Percentiles rank a stretch among this genome's conserved stretches.
These are phyloP conservation scores for Molossus molossus DNA, from an alignment of 2,797 vertebrate genomes.

Conservation along the genomic window DNA sequence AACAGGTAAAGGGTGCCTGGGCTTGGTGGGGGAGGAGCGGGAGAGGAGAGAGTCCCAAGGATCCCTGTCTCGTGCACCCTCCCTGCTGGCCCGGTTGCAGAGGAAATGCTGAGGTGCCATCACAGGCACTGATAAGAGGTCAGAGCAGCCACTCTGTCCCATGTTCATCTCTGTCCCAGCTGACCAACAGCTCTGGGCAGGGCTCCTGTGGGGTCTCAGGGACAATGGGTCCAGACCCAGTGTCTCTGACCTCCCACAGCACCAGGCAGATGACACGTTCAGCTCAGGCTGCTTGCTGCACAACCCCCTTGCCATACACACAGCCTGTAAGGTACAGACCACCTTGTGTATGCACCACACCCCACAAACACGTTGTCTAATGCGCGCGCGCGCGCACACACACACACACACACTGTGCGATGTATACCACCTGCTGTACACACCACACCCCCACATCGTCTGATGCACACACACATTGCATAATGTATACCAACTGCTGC, in stretches of 20 bases:
- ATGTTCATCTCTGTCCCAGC: background rate
- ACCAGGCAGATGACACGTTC: background rate
- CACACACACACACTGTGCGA: background rate
- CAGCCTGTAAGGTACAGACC: background rate
- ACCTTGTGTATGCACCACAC: background rate
- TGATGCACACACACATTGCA: background rate
- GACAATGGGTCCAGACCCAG: background rate
- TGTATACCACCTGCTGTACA: background rate
- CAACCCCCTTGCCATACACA: background rate
- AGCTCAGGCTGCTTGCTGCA: background rate
- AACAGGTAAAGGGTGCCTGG: background rate
- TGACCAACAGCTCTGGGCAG: background rate
- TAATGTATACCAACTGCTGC: background rate
- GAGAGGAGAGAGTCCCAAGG: background rate
- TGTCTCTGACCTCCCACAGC: constrained; percentile 2
- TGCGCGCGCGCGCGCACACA: background rate
- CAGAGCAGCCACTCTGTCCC: background rate
- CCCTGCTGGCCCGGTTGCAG: background rate
- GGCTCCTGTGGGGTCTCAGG: background rate
- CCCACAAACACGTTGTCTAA: background rate
- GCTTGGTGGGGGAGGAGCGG: background rate
- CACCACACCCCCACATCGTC: background rate
- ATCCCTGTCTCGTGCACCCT: background rate
- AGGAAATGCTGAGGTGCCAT: background rate
- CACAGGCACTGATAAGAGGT: background rate